Percentiles rank a stretch among this genome's conserved stretches.
phyloP scores from a whole-genome alignment of 2,797 vertebrate species.

The Manis pentadactyla region DNA sequence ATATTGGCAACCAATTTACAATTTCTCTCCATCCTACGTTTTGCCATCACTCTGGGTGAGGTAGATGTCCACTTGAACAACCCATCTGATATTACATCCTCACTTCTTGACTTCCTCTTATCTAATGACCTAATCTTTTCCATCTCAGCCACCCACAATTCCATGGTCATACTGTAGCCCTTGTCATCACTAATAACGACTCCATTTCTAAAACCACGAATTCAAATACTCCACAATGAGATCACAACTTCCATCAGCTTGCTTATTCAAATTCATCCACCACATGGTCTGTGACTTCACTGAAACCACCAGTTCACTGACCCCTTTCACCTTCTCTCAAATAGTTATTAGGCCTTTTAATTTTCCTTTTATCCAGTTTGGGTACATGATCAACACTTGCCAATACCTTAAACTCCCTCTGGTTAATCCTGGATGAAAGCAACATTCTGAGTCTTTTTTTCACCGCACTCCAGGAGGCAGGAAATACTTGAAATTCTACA shows the following conservation, averaged over 20 bases:
- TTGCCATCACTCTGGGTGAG: background rate
- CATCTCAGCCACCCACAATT: background rate
- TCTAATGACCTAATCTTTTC: conserved; percentile 8
- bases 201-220: conserved; percentile 38
- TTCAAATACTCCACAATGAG: background rate
- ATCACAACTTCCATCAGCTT: background rate
- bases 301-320: background rate
- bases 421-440: background rate
- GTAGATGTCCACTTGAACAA: background rate
- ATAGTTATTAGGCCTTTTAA: background rate
- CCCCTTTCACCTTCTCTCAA: background rate
- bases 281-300: background rate
- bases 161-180: background rate
- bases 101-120: background rate
- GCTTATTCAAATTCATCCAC: background rate
- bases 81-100: background rate
- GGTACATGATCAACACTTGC: background rate
- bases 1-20: too few species aligned
- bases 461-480: background rate
- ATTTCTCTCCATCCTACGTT: too few species aligned
- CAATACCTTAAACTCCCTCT: background rate
- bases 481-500: background rate
- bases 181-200: background rate
- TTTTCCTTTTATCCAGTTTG: background rate
- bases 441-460: conserved; percentile 8